Conservation (phyloP, 2,797 vertebrate species). For the Cetoscarus ocellatus region DNA sequence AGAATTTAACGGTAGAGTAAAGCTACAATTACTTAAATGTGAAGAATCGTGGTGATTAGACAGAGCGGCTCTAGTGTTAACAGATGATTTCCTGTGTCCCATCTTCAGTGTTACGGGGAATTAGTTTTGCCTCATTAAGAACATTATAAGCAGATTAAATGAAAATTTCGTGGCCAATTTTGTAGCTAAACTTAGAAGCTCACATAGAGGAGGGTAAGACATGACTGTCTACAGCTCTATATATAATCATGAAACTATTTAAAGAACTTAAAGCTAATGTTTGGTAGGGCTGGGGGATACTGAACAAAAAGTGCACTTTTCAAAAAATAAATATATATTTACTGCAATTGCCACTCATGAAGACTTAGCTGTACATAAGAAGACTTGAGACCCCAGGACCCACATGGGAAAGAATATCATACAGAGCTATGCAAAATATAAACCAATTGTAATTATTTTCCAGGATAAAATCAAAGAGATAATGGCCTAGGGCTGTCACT, state of each 20-base stretch:
- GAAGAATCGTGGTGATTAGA: neutral
- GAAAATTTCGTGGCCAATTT: slow-evolving; percentile 22
- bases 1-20: neutral
- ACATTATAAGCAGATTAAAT: slow-evolving; percentile 39
- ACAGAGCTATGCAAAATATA: too few species aligned
- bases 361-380: too few species aligned
- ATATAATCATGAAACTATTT: slow-evolving; percentile 55
- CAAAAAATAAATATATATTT: too few species aligned
- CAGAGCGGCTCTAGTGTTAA: slow-evolving; percentile 5
- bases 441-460: too few species aligned
- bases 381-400: too few species aligned
- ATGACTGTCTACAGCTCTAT: slow-evolving; percentile 16
- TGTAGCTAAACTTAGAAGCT: neutral
- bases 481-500: too few species aligned
- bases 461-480: too few species aligned
- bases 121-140: slow-evolving; percentile 23
- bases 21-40: neutral
- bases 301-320: too few species aligned
- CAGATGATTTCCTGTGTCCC: slow-evolving; percentile 3
- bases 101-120: neutral
- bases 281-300: too few species aligned
- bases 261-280: slow-evolving; percentile 28
- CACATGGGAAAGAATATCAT: too few species aligned
- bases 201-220: slow-evolving; percentile 6
- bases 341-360: too few species aligned